These are phyloP conservation scores for Leptopilina syphax DNA, from an alignment of 2,888 invertebrate genomes.

Conservation along the genomic window DNA sequence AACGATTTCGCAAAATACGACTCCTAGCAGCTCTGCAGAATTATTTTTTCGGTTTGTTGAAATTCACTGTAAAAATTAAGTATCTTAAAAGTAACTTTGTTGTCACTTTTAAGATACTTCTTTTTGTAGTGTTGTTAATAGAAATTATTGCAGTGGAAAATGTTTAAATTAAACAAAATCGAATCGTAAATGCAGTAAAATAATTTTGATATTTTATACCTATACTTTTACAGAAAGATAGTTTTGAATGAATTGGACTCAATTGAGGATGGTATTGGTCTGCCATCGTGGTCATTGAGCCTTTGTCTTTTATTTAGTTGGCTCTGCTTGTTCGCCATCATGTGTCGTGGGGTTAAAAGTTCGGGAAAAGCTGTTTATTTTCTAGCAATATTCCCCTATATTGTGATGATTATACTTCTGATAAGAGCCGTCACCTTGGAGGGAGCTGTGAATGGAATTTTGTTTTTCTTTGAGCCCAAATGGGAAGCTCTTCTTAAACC, in stretches of 20 bases:
- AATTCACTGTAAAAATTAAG: not conserved
- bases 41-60: constrained; percentile 65
- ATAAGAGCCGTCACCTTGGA: constrained; percentile 81
- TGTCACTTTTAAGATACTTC: too few species aligned
- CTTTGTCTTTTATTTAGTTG: constrained; percentile 79
- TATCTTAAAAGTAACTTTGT: too few species aligned
- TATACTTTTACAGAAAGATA: constrained; percentile 74
- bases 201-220: not conserved
- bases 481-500: constrained; percentile 82
- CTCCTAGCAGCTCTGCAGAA: constrained; percentile 64
- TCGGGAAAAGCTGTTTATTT: constrained; percentile 84
- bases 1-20: constrained; percentile 10
- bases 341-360: constrained; percentile 79
- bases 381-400: constrained; percentile 83
- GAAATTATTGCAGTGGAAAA: too few species aligned
- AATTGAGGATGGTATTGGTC: constrained; percentile 79
- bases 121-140: too few species aligned
- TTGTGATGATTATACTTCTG: constrained; percentile 80
- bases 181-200: too few species aligned
- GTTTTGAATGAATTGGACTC: constrained; percentile 78
- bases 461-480: constrained; percentile 82
- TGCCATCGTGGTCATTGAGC: constrained; percentile 79
- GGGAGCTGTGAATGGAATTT: constrained; percentile 81
- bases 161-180: too few species aligned
- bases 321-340: constrained; percentile 78